These are phyloP conservation scores for Parotia lawesii DNA, from an alignment of 2,113 vertebrate genomes.

Conservation along the genomic window DNA sequence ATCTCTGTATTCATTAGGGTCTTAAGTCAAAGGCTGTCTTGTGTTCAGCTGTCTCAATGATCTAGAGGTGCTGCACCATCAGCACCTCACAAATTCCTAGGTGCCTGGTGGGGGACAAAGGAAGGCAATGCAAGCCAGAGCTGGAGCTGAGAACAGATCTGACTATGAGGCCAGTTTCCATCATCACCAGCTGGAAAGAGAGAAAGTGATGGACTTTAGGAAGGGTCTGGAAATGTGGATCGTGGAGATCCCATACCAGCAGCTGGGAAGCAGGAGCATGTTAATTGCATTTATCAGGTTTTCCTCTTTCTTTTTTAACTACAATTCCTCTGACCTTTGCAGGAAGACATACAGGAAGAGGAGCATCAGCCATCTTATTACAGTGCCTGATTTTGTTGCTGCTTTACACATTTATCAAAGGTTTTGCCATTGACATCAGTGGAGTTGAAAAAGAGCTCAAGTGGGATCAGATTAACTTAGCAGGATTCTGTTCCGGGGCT, in stretches of 20 bases:
- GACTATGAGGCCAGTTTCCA: not conserved
- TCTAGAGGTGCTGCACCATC: not conserved
- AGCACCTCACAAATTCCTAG: not conserved
- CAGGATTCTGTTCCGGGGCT: not conserved
- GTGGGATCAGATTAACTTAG: not conserved
- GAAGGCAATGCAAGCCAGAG: not conserved
- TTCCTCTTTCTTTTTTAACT: not conserved
- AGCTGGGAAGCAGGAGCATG: not conserved
- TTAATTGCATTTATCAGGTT: not conserved
- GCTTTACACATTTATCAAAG: not conserved
- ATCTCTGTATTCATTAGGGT: not conserved
- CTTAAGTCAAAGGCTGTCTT: not conserved
- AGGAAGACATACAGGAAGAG: not conserved
- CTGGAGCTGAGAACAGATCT: not conserved
- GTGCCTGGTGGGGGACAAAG: not conserved
- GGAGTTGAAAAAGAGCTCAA: not conserved
- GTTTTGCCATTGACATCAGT: not conserved
- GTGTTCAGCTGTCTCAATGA: not conserved
- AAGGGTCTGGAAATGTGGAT: not conserved
- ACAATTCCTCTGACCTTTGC: not conserved
- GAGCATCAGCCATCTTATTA: not conserved
- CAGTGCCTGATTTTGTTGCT: not conserved
- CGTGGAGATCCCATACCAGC: fast-evolving
- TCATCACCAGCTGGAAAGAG: not conserved
- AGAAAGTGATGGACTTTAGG: not conserved